Conservation (phyloP, 2,113 vertebrate genomes). For the Gavialis gangeticus region DNA sequence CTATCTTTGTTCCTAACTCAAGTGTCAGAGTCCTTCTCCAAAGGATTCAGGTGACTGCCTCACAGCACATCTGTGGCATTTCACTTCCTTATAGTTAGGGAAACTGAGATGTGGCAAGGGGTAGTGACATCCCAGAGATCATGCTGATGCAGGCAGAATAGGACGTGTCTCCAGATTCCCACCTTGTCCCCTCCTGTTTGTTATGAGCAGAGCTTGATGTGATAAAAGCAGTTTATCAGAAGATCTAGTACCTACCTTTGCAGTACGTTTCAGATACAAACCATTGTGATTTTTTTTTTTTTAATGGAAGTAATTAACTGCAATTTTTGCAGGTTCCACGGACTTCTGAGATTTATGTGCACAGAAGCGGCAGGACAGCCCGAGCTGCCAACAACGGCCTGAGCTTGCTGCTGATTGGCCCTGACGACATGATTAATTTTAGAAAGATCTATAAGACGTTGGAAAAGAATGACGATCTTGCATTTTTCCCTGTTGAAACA, state of each 20-base stretch:
- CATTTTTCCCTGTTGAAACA: slow-evolving; percentile 89
- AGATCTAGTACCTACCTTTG: not conserved
- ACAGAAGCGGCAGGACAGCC: slow-evolving; percentile 94
- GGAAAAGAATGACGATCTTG: slow-evolving; percentile 91
- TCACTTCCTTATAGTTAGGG: not conserved
- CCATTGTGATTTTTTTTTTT: not conserved
- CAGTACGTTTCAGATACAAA: not conserved
- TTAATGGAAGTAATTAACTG: not conserved
- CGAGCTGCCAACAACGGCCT: slow-evolving; percentile 91
- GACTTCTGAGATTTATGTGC: slow-evolving; percentile 94
- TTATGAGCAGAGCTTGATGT: fast-evolving
- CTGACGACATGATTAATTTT: slow-evolving; percentile 92
- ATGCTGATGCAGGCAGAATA: not conserved
- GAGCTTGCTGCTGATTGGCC: slow-evolving; percentile 90
- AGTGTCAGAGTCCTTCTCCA: not conserved
- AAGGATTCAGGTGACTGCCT: not conserved
- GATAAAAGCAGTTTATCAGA: fast-evolving
- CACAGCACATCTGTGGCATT: not conserved
- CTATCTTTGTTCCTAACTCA: not conserved
- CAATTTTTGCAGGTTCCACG: slow-evolving; percentile 86
- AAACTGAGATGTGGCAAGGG: not conserved
- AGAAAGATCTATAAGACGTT: slow-evolving; percentile 92
- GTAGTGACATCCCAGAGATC: not conserved
- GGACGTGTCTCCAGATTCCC: not conserved
- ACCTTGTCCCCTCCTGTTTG: not conserved